Evolutionary conservation across 1,140 invertebrate species (phyloP), one percentile per base, ranked within the genome.

Genomic region (Mylabris phalerata): DNA sequence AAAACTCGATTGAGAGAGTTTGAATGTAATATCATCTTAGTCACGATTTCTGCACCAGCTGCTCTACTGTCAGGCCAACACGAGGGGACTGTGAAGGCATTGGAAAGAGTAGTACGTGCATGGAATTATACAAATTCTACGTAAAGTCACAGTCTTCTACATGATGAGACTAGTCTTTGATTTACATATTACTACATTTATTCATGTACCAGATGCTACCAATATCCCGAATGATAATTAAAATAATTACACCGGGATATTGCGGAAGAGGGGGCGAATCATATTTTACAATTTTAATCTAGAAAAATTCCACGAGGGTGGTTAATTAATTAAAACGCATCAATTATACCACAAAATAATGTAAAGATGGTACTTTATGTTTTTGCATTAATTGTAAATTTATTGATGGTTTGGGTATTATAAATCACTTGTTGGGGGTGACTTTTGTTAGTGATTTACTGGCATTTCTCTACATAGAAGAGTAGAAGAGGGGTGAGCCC

Each of bases 21-120:
- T 56, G 38, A 57, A 50, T 41, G 60, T 62, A 65, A 66, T 64
- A 64, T 61, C 61, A 51, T 48, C 51, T 55, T 44, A 67, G 66
- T 67, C 66, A 67, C 66, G 66, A 63, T 60, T 59, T 54, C 43
- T 55, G 66, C 61, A 62, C 66, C 66, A 64, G 66, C 61, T 67
- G 66, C 32, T 32, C 32, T 4, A 32, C 32, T 32, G 32, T 32
- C 4, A 32, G 32, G 32, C 45, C 39, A 24, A 46, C 43, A 46
- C 56, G 47, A 59, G 59, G 32, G 57, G 60, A 50, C 52, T 58
- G 60, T 55, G 60, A 59, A 54, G 52, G 60, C 56, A 62, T 59
- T 54, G 57, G 52, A 55, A 52, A 60, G 51, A 32, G 32, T 4
- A 56, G 50, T 64, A 62, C 63, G 63, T 64, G 63, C 60, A 51